Percentiles rank a stretch among this genome's conserved stretches.
phyloP scores from a whole-genome alignment of 2,113 vertebrate genomes.

The Pseudolaguvia tuberculata region DNA sequence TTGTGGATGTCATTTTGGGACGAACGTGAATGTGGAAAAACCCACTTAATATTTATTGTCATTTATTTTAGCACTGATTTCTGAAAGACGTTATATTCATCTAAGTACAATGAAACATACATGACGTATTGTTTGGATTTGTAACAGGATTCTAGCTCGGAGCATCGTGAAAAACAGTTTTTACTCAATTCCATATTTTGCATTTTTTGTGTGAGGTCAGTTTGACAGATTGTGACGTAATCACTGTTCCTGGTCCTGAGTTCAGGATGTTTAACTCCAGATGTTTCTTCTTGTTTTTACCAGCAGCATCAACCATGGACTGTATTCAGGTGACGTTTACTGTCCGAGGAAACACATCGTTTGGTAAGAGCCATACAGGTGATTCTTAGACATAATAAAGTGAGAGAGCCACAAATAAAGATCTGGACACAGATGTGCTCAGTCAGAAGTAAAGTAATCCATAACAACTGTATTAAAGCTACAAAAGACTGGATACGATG shows the following conservation, averaged over 20 bases:
- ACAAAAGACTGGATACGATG: neutral
- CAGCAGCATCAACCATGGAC: constrained; percentile 68
- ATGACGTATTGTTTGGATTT: no score
- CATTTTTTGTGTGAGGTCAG: neutral
- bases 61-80: no score
- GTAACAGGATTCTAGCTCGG: neutral
- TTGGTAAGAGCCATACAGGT: constrained; percentile 68
- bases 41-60: no score
- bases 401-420: no score
- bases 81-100: no score
- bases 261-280: neutral
- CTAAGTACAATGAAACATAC: neutral
- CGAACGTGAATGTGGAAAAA: no score
- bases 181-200: neutral
- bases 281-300: constrained; percentile 4
- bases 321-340: constrained; percentile 76
- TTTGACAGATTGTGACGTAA: no score
- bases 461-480: neutral
- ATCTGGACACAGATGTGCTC: neutral
- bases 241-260: no score
- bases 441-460: neutral
- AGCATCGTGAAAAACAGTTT: neutral
- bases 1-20: neutral
- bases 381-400: neutral
- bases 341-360: constrained; percentile 75